Evolutionary conservation across 1,140 invertebrate species (phyloP).

Genomic region (Drosophila kurseongensis): DNA sequence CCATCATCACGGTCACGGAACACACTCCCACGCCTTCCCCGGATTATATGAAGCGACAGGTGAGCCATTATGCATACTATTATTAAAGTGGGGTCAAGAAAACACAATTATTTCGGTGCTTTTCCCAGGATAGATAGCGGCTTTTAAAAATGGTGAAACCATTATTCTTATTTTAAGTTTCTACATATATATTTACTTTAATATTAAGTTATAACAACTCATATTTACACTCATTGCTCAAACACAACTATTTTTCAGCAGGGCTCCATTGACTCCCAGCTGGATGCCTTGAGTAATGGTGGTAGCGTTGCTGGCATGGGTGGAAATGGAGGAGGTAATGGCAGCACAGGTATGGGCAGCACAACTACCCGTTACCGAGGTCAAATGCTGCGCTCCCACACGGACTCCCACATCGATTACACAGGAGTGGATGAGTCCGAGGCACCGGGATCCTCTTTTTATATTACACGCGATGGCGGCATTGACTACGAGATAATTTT

Average conservation of each 20-base stretch:
- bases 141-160: background rate
- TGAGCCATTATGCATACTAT: constrained; percentile 62
- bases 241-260: constrained; percentile 67
- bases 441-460: constrained; percentile 94
- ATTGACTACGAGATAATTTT: constrained; percentile 96
- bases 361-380: constrained; percentile 72
- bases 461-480: constrained; percentile 97
- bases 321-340: constrained; percentile 64
- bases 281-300: constrained; percentile 89
- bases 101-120: background rate
- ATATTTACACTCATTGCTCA: background rate
- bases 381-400: constrained; percentile 92
- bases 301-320: constrained; percentile 77
- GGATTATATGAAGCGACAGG: constrained; percentile 91
- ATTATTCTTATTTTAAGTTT: no score
- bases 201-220: no score
- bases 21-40: constrained; percentile 95
- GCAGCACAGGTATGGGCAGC: constrained; percentile 63
- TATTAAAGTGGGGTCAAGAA: background rate
- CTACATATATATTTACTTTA: no score
- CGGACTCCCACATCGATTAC: constrained; percentile 97
- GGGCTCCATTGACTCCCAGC: constrained; percentile 92
- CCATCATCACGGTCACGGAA: constrained; percentile 98
- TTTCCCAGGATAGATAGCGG: background rate
- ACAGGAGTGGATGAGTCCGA: constrained; percentile 91